These are phyloP conservation scores for Protonemura montana DNA, from an alignment of 2,888 invertebrate species.

Conservation along the genomic window DNA sequence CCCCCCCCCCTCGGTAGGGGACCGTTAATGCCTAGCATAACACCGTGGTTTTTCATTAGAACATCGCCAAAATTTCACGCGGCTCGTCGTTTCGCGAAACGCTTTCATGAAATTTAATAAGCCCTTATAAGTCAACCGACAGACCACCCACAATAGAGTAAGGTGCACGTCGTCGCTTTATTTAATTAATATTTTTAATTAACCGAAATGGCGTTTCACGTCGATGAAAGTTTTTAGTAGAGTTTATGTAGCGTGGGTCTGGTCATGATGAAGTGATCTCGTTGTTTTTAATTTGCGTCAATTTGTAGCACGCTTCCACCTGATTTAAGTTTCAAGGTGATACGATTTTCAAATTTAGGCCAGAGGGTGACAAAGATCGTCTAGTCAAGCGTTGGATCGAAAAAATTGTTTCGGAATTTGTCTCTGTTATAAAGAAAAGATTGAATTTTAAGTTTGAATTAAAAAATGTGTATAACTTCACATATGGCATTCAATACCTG, in stretches of 20 bases:
- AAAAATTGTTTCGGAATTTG: too few species aligned
- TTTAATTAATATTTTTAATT: conserved; percentile 9
- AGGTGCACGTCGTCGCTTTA: not conserved
- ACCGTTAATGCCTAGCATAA: not conserved
- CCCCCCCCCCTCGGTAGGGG: not conserved
- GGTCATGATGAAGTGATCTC: too few species aligned
- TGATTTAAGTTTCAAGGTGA: too few species aligned
- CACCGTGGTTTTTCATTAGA: not conserved
- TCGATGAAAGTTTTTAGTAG: not conserved
- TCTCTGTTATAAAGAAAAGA: too few species aligned
- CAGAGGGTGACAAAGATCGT: too few species aligned
- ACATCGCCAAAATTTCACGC: conserved; percentile 5
- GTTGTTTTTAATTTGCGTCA: too few species aligned
- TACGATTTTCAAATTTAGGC: too few species aligned
- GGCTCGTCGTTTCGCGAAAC: not conserved
- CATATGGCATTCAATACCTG: too few species aligned
- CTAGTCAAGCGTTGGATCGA: too few species aligned
- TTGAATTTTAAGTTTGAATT: too few species aligned
- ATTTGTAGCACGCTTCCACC: too few species aligned
- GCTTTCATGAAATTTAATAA: not conserved
- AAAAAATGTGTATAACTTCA: too few species aligned
- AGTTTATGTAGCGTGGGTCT: not conserved
- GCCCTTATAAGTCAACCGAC: not conserved
- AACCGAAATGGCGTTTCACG: not conserved
- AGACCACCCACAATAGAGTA: not conserved